Evolutionary conservation across 2,888 invertebrate species (phyloP), one percentile per base, ranked within the genome.

Genomic region (Drosophila lutescens): DNA sequence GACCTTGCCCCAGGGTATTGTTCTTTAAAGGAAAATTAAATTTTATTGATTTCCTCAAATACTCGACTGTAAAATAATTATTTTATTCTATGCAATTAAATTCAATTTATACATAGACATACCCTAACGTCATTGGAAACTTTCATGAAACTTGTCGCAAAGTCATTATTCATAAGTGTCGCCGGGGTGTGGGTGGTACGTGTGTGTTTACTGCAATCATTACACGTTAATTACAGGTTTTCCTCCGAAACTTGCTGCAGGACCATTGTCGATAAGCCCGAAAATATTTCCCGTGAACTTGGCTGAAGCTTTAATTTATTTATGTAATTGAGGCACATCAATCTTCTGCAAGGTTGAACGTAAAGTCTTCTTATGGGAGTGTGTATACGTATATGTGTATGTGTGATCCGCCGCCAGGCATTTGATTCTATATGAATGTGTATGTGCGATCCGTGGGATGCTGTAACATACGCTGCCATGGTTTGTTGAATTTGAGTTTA

Each of bases 401-500:
- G 51, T 38, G 57, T 17, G 54, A 70, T 51, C 60, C 73, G 69
- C 72, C 62, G 69, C 55, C 53, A 47, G 47, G 26, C 51, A 53
- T 55, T 61, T 17, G 51, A 43, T 46, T 41, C 40, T 59, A 40
- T 26, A 23, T 53, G 38, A 50, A 43, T 57, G 60, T 68, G 38
- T 60, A 23, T 46, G 32, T 49, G 58, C 34, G 55, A 30, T 54
- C 30, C 74, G 59, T 65, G 73, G 76, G 59, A 55, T 79, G 73
- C 83, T 76, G 76, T 83, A 74, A 86, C 72, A 84, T 86, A 79
- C 85, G 86, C 75, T 76, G 89, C 74, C 69, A 86, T 77, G 89
- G 86, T 88, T 86, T 76, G 89, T 88, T 89, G 88, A 89, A 88
- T 88, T 83, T 88, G 81, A 77, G 89, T 86, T 86, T 88, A 86